Percentiles rank a stretch among this genome's conserved stretches.
Conservation (phyloP, 37 sponge, comb jelly and placozoan genomes). For the Bolinopsis microptera region DNA sequence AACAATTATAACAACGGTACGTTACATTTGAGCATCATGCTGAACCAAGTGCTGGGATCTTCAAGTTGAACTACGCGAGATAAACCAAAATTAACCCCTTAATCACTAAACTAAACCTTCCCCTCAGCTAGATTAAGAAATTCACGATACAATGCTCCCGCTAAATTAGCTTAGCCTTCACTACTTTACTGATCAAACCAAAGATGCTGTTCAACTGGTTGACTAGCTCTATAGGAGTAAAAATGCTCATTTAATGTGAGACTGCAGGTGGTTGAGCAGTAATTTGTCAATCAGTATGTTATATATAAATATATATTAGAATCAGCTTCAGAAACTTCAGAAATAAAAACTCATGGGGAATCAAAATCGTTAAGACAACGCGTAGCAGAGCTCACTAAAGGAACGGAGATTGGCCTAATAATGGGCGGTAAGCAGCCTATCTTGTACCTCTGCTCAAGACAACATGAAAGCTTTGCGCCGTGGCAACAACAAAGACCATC, state of each 20-base stretch:
- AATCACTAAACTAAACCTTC: neutral
- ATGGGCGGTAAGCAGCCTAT: neutral
- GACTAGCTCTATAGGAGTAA: neutral
- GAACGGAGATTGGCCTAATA: neutral
- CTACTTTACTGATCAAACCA: neutral
- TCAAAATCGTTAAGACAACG: too few species aligned
- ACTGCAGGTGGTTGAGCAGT: neutral
- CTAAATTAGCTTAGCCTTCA: neutral
- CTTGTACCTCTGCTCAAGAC: neutral
- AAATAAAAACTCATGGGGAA: too few species aligned
- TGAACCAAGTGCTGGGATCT: neutral
- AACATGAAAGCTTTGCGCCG: neutral
- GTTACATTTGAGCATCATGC: neutral
- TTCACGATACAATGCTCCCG: neutral
- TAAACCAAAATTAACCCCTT: neutral
- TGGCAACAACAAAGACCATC: neutral
- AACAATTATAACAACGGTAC: neutral
- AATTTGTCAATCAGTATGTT: neutral
- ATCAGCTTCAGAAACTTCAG: too few species aligned
- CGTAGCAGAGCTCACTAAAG: neutral
- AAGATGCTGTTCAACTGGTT: neutral
- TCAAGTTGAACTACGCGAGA: neutral
- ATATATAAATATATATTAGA: too few species aligned
- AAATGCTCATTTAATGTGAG: neutral
- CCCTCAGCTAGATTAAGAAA: neutral